Percentiles rank a stretch among this genome's conserved stretches.
Evolutionary conservation across 2,797 vertebrate genomes (phyloP).

Genomic region (Galago senegalensis): DNA sequence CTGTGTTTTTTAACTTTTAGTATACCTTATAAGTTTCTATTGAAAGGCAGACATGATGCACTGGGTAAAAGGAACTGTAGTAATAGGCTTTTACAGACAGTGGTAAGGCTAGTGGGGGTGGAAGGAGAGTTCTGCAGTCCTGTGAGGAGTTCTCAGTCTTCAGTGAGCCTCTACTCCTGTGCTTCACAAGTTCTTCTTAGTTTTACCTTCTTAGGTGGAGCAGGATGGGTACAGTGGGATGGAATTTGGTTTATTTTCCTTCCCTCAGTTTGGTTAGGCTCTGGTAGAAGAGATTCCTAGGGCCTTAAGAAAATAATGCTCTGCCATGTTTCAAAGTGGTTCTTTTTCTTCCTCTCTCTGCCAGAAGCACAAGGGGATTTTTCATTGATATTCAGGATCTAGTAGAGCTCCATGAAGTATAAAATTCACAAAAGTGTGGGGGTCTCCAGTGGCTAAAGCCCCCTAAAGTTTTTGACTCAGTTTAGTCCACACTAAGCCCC

Average conservation of each 20-base stretch:
- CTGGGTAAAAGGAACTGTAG: background rate
- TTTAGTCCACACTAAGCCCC: background rate
- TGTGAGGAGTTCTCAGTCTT: background rate
- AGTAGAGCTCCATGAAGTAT: background rate
- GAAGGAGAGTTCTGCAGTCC: background rate
- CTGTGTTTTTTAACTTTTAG: background rate
- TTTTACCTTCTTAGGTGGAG: too few relatives aligned
- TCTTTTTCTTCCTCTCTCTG: background rate
- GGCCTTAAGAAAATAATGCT: background rate
- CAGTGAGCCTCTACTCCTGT: background rate
- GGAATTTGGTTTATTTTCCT: background rate
- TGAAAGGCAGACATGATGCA: background rate
- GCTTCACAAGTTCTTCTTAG: background rate
- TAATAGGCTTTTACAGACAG: background rate
- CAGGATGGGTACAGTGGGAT: background rate
- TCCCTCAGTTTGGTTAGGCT: background rate
- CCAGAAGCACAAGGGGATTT: background rate
- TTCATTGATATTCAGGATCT: background rate
- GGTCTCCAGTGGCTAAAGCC: too few relatives aligned
- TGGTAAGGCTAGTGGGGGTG: too few relatives aligned
- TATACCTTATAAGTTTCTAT: background rate
- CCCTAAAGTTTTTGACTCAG: background rate
- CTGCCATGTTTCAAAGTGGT: background rate
- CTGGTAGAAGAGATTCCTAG: background rate
- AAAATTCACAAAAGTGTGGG: background rate